Base-by-base conservation (phyloP, 2,797 vertebrate genomes). In the Falco concolor region DNA sequence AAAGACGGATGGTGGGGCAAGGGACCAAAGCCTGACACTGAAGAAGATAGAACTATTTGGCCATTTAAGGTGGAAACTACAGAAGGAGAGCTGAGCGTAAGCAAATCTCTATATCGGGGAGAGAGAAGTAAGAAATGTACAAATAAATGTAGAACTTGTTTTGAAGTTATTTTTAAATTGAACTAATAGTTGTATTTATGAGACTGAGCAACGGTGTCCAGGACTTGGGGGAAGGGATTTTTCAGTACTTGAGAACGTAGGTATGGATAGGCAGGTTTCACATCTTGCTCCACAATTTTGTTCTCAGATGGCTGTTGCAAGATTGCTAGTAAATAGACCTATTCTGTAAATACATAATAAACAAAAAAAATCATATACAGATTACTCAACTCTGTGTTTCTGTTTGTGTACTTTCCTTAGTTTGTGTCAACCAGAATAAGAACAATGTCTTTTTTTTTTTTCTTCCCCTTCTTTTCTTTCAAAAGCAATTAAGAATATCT, bases 1-100 rank as follows among this genome's bases (percentile, higher is more conserved):
- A 97, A 89, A 47, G 96, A 98, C 44, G 98, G 98, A 20, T 98
- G 98, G 98, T 98, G 98, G 98, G 98, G 98, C 17, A 93, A 91
- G 2, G 98, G 98, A 11, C 59, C 89, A 8, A 97, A 95, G 67
- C 96, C 97, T 54, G 40, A 80, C 1, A 18, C 54, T 34, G 73
- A 57, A 47, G 98, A 98, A 40, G 97, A 98, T 14, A 75, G 89
- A 82, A 94, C 87, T 53, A 61, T 98, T 79, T n/a, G 49, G 17
- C 97, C 98, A 2, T 98, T 98, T 93, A 98, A 96, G 75, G 97
- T 98, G 78, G 97, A 98, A 91, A 97, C 97, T 2, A 97, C 97
- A 3, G 98, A 98, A 10, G 97, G 98, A 69, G 98, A 98, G 79
- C 97, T 98, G 79, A 96, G 97, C 0, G 98, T 98, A 97, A 97